Evolutionary conservation across 2,797 vertebrate genomes (phyloP), one percentile per base, ranked within the genome.

Genomic region (Pangasius sanitwongsei): DNA sequence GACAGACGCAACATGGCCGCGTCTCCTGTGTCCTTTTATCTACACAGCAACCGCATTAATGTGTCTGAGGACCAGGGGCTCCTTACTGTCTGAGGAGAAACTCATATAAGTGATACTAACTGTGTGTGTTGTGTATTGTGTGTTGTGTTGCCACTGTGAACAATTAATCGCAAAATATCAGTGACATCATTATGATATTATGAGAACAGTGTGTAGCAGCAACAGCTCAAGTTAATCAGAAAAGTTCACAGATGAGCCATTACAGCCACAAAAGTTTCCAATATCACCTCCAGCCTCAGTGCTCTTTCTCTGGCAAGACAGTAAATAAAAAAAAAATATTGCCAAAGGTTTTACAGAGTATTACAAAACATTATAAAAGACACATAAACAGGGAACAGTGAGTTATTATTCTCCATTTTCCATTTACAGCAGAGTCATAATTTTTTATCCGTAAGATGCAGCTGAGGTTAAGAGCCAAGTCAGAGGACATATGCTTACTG

Each of bases 1-100:
- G 87, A 92, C 91, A 41, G 28, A 89, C 81, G 90, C 6, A 91
- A 92, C 92, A 91, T 55, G 90, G 23, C 65, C 57, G 87, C 83
- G 91, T 63, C 89, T 48, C 37, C 78, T 70, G 69, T 83, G 86
- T 72, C 87, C 37, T 89, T 89, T 74, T 92, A 94, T 92, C 93
- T 93, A 89, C 91, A 88, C 88, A 90, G 41, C 69, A 31, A 75
- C 48, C 87, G 70, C 86, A 86, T 87, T 41, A 34, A 87, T 85
- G 50, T 18, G 65, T 82, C 72, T 86, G 83, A 87, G 81, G 55
- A 87, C 55, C 48, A 34, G n/a, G 44, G 89, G 90, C 88, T 89
- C 88, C 89, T 91, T 61, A 23, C 75, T 91, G 89, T 88, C 90
- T 91, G 85, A 61, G 53, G 2, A 41, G 44, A 53, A 70, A 55